phyloP scores from a whole-genome alignment of 1,140 invertebrate species.

The Amyelois transitella region DNA sequence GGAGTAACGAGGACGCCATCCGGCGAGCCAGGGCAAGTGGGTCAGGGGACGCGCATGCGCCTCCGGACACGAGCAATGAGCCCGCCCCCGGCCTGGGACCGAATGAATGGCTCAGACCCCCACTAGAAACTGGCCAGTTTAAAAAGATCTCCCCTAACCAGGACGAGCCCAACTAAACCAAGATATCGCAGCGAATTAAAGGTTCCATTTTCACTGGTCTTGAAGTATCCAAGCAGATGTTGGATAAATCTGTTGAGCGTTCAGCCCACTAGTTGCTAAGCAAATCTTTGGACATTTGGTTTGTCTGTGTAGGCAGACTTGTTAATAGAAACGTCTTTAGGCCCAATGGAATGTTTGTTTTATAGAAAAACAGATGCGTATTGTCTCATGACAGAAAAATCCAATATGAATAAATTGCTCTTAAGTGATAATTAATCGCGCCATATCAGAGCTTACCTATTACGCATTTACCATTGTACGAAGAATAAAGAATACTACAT shows the following conservation, averaged over 20 bases:
- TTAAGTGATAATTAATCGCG: no score
- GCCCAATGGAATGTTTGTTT: background rate
- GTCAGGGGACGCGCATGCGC: slow-evolving; percentile 62
- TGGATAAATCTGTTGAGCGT: slow-evolving; percentile 56
- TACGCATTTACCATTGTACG: no score
- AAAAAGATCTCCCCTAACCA: slow-evolving; percentile 48
- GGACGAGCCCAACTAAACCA: slow-evolving; percentile 10
- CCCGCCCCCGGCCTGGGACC: slow-evolving; percentile 55
- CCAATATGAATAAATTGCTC: no score
- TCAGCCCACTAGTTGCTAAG: slow-evolving; percentile 62
- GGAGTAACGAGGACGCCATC: slow-evolving; percentile 51
- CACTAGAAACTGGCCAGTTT: slow-evolving; percentile 32
- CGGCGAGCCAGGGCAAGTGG: slow-evolving; percentile 44
- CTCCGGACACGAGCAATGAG: slow-evolving; percentile 63
- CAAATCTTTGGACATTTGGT: slow-evolving; percentile 46
- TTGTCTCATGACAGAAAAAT: no score
- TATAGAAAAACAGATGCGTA: no score
- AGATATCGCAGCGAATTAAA: slow-evolving; percentile 18
- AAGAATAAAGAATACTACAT: no score
- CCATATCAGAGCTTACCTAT: no score
- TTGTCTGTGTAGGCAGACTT: slow-evolving; percentile 23
- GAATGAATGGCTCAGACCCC: slow-evolving; percentile 57
- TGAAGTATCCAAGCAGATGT: slow-evolving; percentile 40
- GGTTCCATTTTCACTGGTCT: slow-evolving; percentile 32
- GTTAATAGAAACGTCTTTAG: background rate